Base-by-base conservation (phyloP, 2,113 vertebrate species). In the Rhinogobius similis region DNA sequence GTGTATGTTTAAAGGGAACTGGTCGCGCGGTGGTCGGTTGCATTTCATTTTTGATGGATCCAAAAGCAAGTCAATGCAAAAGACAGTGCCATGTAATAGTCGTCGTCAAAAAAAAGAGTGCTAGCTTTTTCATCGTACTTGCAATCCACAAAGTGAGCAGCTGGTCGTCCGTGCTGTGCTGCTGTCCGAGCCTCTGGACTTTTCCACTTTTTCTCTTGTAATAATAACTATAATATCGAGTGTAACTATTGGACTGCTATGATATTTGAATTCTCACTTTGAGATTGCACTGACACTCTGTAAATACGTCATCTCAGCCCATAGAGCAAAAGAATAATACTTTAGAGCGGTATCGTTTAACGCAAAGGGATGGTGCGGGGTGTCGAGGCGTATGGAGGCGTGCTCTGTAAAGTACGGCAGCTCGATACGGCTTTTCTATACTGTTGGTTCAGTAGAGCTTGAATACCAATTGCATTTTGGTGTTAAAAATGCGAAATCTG, bases 11-110 rank as follows among this genome's bases (percentile, higher is more conserved):
- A 75, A 58, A 65, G 56, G 46, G 56, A 39, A 41, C 44, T 65
- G 16, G 13, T 81, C 64, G 82, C 64, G 82, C 29, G n/a, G 44
- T 61, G 64, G 46, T 71, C 63, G 68, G 43, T 73, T 65, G 13
- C 52, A 52, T 10, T 72, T 82, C 27, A 62, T 79, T 84, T 79
- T 69, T 59, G 66, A 65, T 48, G 71, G 77, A 82, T 82, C 87
- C 82, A 21, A 84, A 85, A 85, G 77, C 79, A 77, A 69, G 73
- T 64, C 68, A 67, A 83, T 86, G 76, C 82, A 87, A 89, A 70
- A n/a, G 36, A 73, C 72, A 77, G 75, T n/a, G 55, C 66, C 71
- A 66, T 82, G 55, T 72, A 50, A 14, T 32, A 20, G 55, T 70
- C 39, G 70, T 71, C 52, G 5, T 78, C 79, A 72, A 50, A 48